phyloP scores from a whole-genome alignment of 2,113 vertebrate species.

The Varanus komodoensis region DNA sequence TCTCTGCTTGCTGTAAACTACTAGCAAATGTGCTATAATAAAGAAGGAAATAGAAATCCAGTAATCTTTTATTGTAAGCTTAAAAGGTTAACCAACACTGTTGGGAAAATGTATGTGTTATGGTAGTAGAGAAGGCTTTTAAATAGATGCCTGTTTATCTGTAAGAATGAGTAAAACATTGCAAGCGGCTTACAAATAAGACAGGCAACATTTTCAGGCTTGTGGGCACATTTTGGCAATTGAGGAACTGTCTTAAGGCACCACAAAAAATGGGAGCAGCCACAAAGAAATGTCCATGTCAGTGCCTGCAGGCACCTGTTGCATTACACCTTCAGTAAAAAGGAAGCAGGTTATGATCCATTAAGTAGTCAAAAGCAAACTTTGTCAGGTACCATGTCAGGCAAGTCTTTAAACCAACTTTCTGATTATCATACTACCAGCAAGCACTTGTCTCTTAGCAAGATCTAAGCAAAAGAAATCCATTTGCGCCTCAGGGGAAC shows the following conservation, averaged over 20 bases:
- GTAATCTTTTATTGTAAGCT: slow-evolving; percentile 81
- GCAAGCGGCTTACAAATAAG: not conserved
- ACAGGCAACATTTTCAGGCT: not conserved
- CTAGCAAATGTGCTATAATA: slow-evolving; percentile 85
- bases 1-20: slow-evolving; percentile 88
- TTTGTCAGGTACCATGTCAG: not conserved
- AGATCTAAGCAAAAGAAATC: not conserved
- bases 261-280: too few species aligned
- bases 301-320: too few species aligned
- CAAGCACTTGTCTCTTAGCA: not conserved
- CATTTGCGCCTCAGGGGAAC: not conserved
- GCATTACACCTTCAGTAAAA: too few species aligned
- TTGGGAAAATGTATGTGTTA: slow-evolving; percentile 46
- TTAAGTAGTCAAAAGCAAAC: too few species aligned
- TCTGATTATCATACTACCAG: not conserved
- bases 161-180: not conserved
- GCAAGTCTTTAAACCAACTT: not conserved
- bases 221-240: too few species aligned
- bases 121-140: not conserved
- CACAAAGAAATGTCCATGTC: too few species aligned
- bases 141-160: not conserved
- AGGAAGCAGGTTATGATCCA: too few species aligned
- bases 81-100: slow-evolving; percentile 74
- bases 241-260: too few species aligned
- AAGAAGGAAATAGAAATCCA: slow-evolving; percentile 82